These are phyloP conservation scores for Catocala fraxini DNA, from an alignment of 2,888 invertebrate species.

Conservation along the genomic window DNA sequence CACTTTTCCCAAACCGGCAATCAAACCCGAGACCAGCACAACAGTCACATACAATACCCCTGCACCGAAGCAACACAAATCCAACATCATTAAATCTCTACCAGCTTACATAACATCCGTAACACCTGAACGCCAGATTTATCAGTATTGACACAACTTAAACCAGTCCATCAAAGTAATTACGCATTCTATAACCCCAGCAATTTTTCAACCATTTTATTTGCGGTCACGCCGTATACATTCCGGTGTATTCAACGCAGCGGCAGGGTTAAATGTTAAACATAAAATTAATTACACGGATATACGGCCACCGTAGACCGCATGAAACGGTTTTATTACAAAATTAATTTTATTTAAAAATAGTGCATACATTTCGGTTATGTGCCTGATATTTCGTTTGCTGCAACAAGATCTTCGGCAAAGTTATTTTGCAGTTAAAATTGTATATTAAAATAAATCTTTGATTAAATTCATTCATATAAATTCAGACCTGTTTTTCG, in stretches of 20 bases:
- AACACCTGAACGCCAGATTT: neutral
- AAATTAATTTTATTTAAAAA: constrained; percentile 25
- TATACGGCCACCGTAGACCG: constrained; percentile 16
- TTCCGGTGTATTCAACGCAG: constrained; percentile 2
- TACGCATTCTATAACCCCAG: constrained; percentile 1
- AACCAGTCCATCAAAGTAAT: neutral
- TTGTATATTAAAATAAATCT: neutral
- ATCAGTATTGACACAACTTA: neutral
- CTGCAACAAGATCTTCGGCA: neutral
- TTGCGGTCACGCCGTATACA: constrained; percentile 16
- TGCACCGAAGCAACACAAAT: no score
- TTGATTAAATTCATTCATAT: no score
- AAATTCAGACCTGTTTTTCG: no score
- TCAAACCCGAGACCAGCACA: no score
- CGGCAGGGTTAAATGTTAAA: constrained; percentile 26
- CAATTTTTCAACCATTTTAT: constrained; percentile 24
- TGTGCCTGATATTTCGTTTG: neutral
- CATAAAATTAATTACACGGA: constrained; percentile 40
- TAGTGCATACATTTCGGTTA: constrained; percentile 1
- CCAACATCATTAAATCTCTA: no score
- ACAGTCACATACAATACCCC: no score
- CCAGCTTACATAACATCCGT: no score
- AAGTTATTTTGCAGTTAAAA: neutral
- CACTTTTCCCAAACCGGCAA: no score
- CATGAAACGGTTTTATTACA: constrained; percentile 20